Evolutionary conservation across 2,113 vertebrate genomes (phyloP).

Genomic region (Etheostoma cragini): DNA sequence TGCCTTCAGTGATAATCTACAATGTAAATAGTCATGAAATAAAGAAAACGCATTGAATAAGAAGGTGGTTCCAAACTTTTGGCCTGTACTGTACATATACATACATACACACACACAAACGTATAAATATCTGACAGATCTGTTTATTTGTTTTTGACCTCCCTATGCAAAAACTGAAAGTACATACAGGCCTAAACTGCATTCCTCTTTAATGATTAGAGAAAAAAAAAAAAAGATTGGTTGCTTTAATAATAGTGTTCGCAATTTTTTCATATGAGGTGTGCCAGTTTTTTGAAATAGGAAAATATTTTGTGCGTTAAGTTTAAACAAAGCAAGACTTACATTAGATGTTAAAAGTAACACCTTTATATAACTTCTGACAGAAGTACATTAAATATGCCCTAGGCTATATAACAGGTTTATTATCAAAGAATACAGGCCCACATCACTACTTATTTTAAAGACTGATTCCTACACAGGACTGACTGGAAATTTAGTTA

Average conservation of each 20-base stretch:
- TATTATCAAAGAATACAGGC: neutral
- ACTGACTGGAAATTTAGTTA: neutral
- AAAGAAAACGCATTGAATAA: too few species aligned
- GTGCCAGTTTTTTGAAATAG: constrained; percentile 31
- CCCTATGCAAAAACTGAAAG: constrained; percentile 44
- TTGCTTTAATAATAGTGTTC: constrained; percentile 46
- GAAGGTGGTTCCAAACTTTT: too few species aligned
- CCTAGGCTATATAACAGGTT: neutral
- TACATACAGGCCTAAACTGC: constrained; percentile 19
- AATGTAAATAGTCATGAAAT: too few species aligned
- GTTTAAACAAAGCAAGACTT: constrained; percentile 2
- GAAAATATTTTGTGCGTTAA: constrained; percentile 8
- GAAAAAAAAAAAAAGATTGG: constrained; percentile 15
- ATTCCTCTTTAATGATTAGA: constrained; percentile 35
- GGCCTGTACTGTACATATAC: too few species aligned
- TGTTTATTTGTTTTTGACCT: constrained; percentile 50
- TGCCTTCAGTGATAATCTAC: too few species aligned
- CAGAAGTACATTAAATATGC: neutral
- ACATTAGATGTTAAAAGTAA: constrained; percentile 9
- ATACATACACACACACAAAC: too few species aligned
- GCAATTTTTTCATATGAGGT: constrained; percentile 34
- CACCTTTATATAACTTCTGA: neutral
- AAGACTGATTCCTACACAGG: neutral
- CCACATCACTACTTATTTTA: neutral
- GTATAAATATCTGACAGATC: too few species aligned